Conservation (phyloP, 2,888 invertebrate genomes). For the Sisyra terminalis region DNA sequence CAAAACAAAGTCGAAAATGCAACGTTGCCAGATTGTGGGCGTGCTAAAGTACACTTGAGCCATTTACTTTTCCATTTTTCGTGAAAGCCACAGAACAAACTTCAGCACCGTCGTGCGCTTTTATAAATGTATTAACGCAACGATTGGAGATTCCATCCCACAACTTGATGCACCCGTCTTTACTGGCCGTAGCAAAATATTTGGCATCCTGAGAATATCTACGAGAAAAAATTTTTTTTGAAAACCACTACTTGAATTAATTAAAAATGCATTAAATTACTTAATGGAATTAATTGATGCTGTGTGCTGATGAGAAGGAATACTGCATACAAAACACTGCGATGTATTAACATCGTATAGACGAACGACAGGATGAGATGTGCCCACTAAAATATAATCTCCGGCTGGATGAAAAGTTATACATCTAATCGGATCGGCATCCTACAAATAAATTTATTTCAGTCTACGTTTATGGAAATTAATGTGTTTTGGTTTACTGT, state of each 20-base stretch:
- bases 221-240: conserved; percentile 18
- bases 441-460: conserved; percentile 31
- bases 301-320: conserved; percentile 73
- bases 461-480: conserved; percentile 2
- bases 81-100: conserved; percentile 90
- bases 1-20: no score
- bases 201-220: conserved; percentile 53
- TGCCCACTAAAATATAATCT: conserved; percentile 86
- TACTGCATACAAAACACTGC: conserved; percentile 88
- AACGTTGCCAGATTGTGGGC: no score
- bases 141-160: conserved; percentile 95
- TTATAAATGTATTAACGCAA: conserved; percentile 83
- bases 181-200: conserved; percentile 70
- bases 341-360: conserved; percentile 90
- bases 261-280: no score
- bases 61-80: conserved; percentile 79
- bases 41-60: no score
- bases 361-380: conserved; percentile 76
- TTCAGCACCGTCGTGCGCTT: conserved; percentile 89
- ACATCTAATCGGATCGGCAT: conserved; percentile 79
- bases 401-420: conserved; percentile 93
- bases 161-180: conserved; percentile 85
- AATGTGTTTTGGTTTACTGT: conserved; percentile 37
- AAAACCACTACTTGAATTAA: no score
- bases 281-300: conserved; percentile 59